Conservation (phyloP, 2,888 invertebrate species). For the Stegana nigrithorax region DNA sequence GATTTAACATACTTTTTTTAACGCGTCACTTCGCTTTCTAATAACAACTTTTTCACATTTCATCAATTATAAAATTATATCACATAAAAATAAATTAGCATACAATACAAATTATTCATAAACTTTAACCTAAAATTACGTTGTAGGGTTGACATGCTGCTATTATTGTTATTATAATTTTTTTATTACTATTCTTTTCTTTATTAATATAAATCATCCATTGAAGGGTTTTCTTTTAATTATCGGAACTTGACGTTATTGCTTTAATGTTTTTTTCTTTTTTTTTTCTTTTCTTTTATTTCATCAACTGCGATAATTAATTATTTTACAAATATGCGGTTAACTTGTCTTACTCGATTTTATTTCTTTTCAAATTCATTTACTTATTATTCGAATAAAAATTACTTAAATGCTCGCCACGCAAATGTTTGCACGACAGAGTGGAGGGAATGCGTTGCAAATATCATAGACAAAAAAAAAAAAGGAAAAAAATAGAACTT, state of each 20-base stretch:
- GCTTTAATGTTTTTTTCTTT: neutral
- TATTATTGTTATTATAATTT: slow-evolving; percentile 34
- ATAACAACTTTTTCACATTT: neutral
- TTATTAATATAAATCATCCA: neutral
- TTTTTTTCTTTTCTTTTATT: neutral
- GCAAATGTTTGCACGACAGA: neutral
- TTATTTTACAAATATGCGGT: neutral
- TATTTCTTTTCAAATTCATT: neutral
- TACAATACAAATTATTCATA: neutral
- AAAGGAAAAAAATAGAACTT: no score
- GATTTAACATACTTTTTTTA: slow-evolving; percentile 62
- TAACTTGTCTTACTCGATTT: neutral
- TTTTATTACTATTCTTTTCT: slow-evolving; percentile 26
- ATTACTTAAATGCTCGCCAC: neutral
- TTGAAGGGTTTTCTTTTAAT: slow-evolving; percentile 25
- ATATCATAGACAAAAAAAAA: neutral
- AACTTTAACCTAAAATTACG: slow-evolving; percentile 22
- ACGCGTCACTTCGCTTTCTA: neutral
- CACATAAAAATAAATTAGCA: slow-evolving; percentile 52
- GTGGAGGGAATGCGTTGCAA: slow-evolving; percentile 12
- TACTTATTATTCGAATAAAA: neutral
- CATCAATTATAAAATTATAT: neutral
- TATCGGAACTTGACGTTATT: slow-evolving; percentile 30
- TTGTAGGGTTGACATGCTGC: slow-evolving; percentile 28
- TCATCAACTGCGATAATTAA: neutral